Evolutionary conservation across 2,888 invertebrate genomes (phyloP), one percentile per base, ranked within the genome.

Genomic region (Lysandra coridon): DNA sequence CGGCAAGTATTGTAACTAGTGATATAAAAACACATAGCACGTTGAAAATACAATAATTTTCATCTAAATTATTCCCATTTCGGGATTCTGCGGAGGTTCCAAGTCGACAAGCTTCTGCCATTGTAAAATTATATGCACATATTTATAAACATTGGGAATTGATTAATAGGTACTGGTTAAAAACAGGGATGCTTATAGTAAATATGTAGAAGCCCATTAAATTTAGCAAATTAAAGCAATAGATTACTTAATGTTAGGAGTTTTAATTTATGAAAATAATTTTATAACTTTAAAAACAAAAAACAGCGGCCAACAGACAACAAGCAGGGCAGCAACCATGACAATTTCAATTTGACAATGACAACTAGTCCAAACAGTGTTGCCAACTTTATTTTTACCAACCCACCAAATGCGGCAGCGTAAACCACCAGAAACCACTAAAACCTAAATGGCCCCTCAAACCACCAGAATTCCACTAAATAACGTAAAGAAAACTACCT

Each of bases 1-100:
- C 96, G 79, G 95, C 95, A 83, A 95, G 88, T 87, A 95, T 95
- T 79, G 95, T 95, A 81, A 95, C 93, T 84, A 96, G 90, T 80
- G 95, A 96, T 86, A 95, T 93, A 86, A 95, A 92, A 81, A 95
- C 93, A 88, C 95, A 92, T 82, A 95, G 89, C 84, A 95, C 93
- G 88, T 95, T 93, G 82, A 95, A 90, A 82, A 94, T 88, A 87
- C 93, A 92, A 89, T 95, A 93, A 85, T 91, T 92, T 87, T 93
- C 94, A 84, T 93, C 92, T 82, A 91, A 90, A 84, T 87, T 90
- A 82, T 84, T 87, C 57, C 85, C 82, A 85, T 85, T 85, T 89
- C 91, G 92, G 84, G 85, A 88, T 83, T 91, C 89, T 83, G 85
- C 84, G 85, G 87, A 86, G 85, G 85, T 89, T 82, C 90, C 89